These are phyloP conservation scores for Amblyjoppa fuscipennis DNA, from an alignment of 2,888 invertebrate genomes.

Conservation along the genomic window DNA sequence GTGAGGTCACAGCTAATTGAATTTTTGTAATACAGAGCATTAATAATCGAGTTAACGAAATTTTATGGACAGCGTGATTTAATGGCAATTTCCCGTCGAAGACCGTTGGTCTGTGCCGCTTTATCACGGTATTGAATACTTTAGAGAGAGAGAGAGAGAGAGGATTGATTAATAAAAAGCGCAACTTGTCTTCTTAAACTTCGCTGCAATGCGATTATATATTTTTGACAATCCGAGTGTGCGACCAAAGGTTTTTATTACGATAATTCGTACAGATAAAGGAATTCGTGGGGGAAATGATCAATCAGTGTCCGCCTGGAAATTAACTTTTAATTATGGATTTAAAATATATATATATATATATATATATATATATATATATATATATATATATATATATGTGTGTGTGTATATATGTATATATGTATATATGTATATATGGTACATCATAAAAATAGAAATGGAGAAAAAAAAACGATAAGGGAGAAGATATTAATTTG, in stretches of 20 bases:
- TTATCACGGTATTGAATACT: not conserved
- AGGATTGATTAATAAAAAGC: not conserved
- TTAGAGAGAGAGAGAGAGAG: not conserved
- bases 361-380: no score
- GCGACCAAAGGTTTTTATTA: not conserved
- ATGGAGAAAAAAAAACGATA: not conserved
- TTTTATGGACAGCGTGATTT: not conserved
- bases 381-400: no score
- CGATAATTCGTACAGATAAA: not conserved
- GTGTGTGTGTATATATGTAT: no score
- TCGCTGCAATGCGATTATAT: not conserved
- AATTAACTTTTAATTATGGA: not conserved
- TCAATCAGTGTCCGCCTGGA: not conserved
- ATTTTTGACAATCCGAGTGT: not conserved
- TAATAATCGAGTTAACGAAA: slow-evolving; percentile 8
- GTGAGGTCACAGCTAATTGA: slow-evolving; percentile 84
- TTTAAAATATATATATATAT: not conserved
- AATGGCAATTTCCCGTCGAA: not conserved
- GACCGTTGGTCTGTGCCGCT: not conserved
- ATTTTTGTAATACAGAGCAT: slow-evolving; percentile 47
- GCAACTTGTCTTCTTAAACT: not conserved
- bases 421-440: no score
- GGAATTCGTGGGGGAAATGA: not conserved
- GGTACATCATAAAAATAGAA: not conserved
- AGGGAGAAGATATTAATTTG: not conserved